A percentile compares a stretch with the other conserved stretches of the same genome.
These are phyloP conservation scores for Chitala chitala DNA, from an alignment of 2,113 vertebrate species.

Conservation along the genomic window DNA sequence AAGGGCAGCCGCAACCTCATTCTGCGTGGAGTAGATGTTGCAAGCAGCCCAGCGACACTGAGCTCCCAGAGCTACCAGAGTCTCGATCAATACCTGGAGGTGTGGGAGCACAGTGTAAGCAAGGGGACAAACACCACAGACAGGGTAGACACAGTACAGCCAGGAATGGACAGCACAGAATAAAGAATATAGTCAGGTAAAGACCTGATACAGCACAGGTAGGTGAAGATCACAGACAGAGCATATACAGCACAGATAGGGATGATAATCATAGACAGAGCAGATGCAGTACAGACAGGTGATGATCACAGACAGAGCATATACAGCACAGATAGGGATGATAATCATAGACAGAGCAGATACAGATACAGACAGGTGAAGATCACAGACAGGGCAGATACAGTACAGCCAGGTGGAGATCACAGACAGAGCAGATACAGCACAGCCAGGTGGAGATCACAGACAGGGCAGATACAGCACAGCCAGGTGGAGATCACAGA, in stretches of 20 bases:
- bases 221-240: neutral
- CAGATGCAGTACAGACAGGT: neutral
- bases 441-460: too few species aligned
- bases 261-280: neutral
- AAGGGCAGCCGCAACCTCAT: constrained; percentile 72
- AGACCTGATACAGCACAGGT: neutral
- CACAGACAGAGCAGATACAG: too few species aligned
- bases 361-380: neutral
- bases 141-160: neutral
- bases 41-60: constrained; percentile 78
- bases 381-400: neutral
- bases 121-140: neutral
- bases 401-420: too few species aligned
- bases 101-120: neutral
- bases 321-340: neutral
- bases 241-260: neutral
- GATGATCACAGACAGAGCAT: neutral
- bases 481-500: too few species aligned
- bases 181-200: too few species aligned
- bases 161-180: neutral
- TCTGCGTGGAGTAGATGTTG: constrained; percentile 79
- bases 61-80: constrained; percentile 65
- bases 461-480: too few species aligned
- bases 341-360: neutral
- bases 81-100: constrained; percentile 72